These are phyloP conservation scores for Brachionus rubens DNA, from an alignment of 1,140 invertebrate species.

Conservation along the genomic window DNA sequence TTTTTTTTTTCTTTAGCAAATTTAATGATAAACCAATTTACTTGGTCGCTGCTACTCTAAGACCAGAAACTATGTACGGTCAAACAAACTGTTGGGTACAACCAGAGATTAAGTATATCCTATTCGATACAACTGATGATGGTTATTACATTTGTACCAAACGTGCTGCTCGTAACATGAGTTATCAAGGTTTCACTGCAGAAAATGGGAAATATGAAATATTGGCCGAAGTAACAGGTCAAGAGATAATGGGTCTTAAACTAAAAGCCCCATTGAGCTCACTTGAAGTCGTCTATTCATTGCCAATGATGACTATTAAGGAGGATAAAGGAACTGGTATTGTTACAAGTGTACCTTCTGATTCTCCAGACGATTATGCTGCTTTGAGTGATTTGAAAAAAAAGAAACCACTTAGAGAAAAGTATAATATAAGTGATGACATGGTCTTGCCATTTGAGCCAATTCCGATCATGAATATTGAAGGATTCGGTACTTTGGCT, in stretches of 20 bases:
- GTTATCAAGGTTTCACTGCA: slow-evolving; percentile 80
- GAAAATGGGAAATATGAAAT: slow-evolving; percentile 75
- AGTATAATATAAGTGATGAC: slow-evolving; percentile 84
- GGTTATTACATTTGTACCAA: slow-evolving; percentile 82
- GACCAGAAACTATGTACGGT: slow-evolving; percentile 99
- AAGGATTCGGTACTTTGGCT: slow-evolving; percentile 78
- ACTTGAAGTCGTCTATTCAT: slow-evolving; percentile 79
- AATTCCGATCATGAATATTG: slow-evolving; percentile 85
- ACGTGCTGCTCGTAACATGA: slow-evolving; percentile 87
- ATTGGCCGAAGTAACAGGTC: slow-evolving; percentile 69
- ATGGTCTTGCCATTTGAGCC: slow-evolving; percentile 83
- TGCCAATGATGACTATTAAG: slow-evolving; percentile 97
- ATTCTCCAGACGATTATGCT: slow-evolving; percentile 97
- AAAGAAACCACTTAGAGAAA: slow-evolving; percentile 79
- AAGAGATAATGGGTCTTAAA: slow-evolving; percentile 71
- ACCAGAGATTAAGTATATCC: slow-evolving; percentile 89
- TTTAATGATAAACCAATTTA: slow-evolving; percentile 65
- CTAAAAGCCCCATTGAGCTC: slow-evolving; percentile 78
- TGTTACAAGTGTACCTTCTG: slow-evolving; percentile 95
- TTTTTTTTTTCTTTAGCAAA: not conserved
- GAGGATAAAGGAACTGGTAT: slow-evolving; percentile 95
- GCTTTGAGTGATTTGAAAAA: slow-evolving; percentile 88
- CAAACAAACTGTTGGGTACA: slow-evolving; percentile 98
- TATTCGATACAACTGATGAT: slow-evolving; percentile 67
- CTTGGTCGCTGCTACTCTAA: slow-evolving; percentile 90